These are phyloP conservation scores for Neoseiulus cucumeris DNA, from an alignment of 1,140 invertebrate genomes.

Conservation along the genomic window DNA sequence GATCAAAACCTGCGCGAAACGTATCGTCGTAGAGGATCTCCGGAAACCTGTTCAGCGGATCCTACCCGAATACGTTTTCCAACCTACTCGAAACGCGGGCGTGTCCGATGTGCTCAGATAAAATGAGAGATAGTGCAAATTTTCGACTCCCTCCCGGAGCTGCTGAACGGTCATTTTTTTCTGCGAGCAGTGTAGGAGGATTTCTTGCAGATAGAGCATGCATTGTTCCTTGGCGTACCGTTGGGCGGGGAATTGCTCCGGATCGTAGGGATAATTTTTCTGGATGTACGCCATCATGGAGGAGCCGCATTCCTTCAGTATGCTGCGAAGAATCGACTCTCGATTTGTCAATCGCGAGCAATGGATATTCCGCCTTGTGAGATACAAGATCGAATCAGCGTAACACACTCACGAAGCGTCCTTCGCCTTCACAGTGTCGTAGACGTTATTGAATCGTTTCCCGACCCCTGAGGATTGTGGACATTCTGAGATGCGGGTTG, in stretches of 20 bases:
- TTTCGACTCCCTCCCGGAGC: not conserved
- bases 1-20: not conserved
- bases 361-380: too few relatives aligned
- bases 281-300: not conserved
- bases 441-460: too few relatives aligned
- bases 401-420: too few relatives aligned
- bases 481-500: too few relatives aligned
- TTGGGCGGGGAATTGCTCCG: not conserved
- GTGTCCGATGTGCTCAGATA: not conserved
- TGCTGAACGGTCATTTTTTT: slow-evolving; percentile 9
- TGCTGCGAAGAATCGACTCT: not conserved
- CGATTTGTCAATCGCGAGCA: too few relatives aligned
- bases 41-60: not conserved
- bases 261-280: not conserved
- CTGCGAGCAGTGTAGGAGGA: not conserved
- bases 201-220: not conserved
- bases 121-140: not conserved
- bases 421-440: too few relatives aligned
- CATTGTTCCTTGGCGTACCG: slow-evolving; percentile 3
- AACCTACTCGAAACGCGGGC: not conserved
- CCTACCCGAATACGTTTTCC: not conserved
- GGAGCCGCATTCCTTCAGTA: not conserved
- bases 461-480: too few relatives aligned
- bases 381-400: too few relatives aligned
- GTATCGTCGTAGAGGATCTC: not conserved